Evolutionary conservation across 2,797 vertebrate species (phyloP).

Genomic region (Spatula versicolor): DNA sequence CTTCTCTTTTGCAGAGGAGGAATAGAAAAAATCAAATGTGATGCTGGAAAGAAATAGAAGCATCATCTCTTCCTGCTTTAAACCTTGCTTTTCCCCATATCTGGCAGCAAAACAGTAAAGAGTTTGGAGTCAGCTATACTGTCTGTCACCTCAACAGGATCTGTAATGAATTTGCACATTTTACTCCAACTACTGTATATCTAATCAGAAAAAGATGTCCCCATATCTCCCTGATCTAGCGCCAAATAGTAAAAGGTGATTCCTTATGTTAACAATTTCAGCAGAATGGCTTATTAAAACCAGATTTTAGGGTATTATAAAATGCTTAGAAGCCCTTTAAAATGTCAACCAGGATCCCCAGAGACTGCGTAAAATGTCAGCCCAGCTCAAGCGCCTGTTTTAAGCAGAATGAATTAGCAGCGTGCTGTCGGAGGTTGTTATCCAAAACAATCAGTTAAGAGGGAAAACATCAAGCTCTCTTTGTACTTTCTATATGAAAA

Average conservation of each 20-base stretch:
- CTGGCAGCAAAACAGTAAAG: conserved; percentile 54
- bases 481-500: conserved; percentile 79
- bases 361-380: conserved; percentile 97
- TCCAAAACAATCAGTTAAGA: conserved; percentile 83
- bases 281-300: conserved; percentile 96
- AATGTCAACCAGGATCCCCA: conserved; percentile 97
- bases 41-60: conserved; percentile 50
- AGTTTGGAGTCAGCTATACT: conserved; percentile 55
- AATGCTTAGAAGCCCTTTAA: conserved; percentile 99
- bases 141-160: conserved; percentile 80
- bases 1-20: conserved; percentile 49
- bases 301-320: conserved; percentile 98
- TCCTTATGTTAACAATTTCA: conserved; percentile 96
- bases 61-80: conserved; percentile 31
- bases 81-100: conserved; percentile 49
- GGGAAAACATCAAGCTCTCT: conserved; percentile 78
- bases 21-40: conserved; percentile 21
- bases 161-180: conserved; percentile 93
- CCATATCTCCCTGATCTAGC: conserved; percentile 79
- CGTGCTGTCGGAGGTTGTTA: conserved; percentile 80
- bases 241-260: conserved; percentile 87
- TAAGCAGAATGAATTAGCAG: conserved; percentile 97
- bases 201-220: conserved; percentile 98
- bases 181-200: conserved; percentile 90
- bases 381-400: conserved; percentile 92